Conservation (phyloP, 1,140 invertebrate species). For the Maniola jurtina region DNA sequence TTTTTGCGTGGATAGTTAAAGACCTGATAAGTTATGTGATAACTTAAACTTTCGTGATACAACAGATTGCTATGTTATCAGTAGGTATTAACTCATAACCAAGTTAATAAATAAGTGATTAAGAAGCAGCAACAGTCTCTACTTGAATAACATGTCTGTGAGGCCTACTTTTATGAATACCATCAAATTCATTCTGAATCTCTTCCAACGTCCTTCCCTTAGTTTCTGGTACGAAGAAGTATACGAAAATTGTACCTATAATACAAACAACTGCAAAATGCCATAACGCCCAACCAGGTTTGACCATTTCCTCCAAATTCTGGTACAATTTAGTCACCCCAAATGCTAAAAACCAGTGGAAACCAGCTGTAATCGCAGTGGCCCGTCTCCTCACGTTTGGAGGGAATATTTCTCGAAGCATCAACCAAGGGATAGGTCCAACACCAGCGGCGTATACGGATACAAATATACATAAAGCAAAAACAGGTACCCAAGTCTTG, state of each 20-base stretch:
- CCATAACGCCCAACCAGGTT: slow-evolving; percentile 81
- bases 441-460: slow-evolving; percentile 69
- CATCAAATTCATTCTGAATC: slow-evolving; percentile 83
- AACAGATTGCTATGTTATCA: neutral
- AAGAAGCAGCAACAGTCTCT: slow-evolving; percentile 50
- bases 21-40: too few relatives aligned
- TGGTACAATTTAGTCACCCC: slow-evolving; percentile 83
- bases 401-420: slow-evolving; percentile 83
- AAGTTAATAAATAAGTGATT: neutral
- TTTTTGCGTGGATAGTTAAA: too few relatives aligned
- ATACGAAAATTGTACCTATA: slow-evolving; percentile 83
- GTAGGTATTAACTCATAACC: neutral
- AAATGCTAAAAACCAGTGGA: slow-evolving; percentile 86
- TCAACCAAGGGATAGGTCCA: slow-evolving; percentile 85
- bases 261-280: slow-evolving; percentile 83
- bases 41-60: too few relatives aligned
- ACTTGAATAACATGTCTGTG: slow-evolving; percentile 75
- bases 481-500: slow-evolving; percentile 66
- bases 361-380: slow-evolving; percentile 81
- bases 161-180: slow-evolving; percentile 63
- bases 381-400: slow-evolving; percentile 83
- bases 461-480: slow-evolving; percentile 65
- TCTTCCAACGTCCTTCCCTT: slow-evolving; percentile 87
- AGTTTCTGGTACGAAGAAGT: slow-evolving; percentile 87
- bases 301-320: slow-evolving; percentile 78